Evolutionary conservation across 1,140 invertebrate species (phyloP), one percentile per base, ranked within the genome.

Genomic region (Caerostris darwini): DNA sequence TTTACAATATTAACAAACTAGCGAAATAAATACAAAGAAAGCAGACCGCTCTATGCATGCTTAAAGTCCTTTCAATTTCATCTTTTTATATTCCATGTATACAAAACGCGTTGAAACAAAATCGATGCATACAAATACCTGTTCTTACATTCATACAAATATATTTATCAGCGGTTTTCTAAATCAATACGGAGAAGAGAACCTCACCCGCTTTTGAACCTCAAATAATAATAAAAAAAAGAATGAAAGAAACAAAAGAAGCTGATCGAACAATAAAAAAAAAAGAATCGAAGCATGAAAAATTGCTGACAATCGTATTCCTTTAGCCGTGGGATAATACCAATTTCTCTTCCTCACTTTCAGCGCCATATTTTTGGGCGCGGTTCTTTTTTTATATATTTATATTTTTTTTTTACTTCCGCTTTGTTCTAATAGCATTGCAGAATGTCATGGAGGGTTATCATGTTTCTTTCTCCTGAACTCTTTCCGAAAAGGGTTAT

Each of bases 261-360:
- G 19, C 59, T 88, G 86, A 88, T 54, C 6, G 57, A 91, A 82
- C n/a, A 69, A 82, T 56, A 64, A 64, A 0, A 64, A 64, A 83
- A 54, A 54, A 83, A 71, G n/a, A n/a, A 90, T 54, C 71, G 61
- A 71, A 59, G 67, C 88, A 54, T 54, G 54, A 69, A 71, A 90
- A 71, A 19, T 90, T 90, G 88, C 88, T 90, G 88, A 91, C 71
- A 91, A 91, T 82, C 54, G n/a, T 91, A 82, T 91, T 81, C 57
- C 54, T 81, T 77, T 81, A 6, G 56, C 81, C 58, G 10, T 53
- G 14, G 64, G 17, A 14, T 19, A 90, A 56, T 77, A 77, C 67
- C 54, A 71, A 90, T 77, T 90, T 71, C 12, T 88, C 57, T 71
- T 14, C 64, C 17, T 77, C n/a, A 19, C 19, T 56, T 53, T 7